Conservation (phyloP, 2,888 invertebrate species). For the Volucella inflata region DNA sequence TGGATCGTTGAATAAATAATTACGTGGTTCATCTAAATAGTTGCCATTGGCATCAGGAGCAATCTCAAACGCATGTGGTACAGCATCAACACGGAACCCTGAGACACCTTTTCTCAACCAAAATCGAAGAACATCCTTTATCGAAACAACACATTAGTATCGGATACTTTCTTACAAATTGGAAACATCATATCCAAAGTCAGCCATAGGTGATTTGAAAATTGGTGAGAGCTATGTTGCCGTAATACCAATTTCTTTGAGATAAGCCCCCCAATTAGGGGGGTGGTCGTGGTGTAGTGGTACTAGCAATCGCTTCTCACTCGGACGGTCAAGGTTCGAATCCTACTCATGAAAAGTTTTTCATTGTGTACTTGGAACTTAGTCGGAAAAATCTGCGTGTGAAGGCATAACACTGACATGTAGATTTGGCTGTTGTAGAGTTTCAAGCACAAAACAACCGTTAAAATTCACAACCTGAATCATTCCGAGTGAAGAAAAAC, state of each 20-base stretch:
- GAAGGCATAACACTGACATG: no score
- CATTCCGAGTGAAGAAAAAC: no score
- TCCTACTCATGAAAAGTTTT: no score
- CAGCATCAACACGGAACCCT: constrained; percentile 90
- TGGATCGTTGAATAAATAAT: constrained; percentile 83
- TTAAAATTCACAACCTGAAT: no score
- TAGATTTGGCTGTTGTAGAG: no score
- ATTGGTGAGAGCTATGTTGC: constrained; percentile 91
- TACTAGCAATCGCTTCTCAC: no score
- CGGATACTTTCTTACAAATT: constrained; percentile 84
- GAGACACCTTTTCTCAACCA: constrained; percentile 92
- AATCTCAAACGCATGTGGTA: constrained; percentile 83
- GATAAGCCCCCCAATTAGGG: no score
- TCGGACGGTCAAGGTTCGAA: no score
- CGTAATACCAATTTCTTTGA: constrained; percentile 88
- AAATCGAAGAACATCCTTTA: constrained; percentile 87
- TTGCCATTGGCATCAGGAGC: constrained; percentile 79
- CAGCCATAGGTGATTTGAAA: constrained; percentile 89
- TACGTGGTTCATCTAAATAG: constrained; percentile 85
- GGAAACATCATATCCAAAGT: constrained; percentile 91
- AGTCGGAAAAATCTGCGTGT: no score
- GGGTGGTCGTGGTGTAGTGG: no score
- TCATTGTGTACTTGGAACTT: no score
- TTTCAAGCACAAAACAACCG: no score
- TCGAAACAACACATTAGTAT: neutral